A percentile compares a stretch with the other conserved stretches of the same genome.
These are phyloP conservation scores for Drosophila sordidapex DNA, from an alignment of 2,888 invertebrate genomes.

Conservation along the genomic window DNA sequence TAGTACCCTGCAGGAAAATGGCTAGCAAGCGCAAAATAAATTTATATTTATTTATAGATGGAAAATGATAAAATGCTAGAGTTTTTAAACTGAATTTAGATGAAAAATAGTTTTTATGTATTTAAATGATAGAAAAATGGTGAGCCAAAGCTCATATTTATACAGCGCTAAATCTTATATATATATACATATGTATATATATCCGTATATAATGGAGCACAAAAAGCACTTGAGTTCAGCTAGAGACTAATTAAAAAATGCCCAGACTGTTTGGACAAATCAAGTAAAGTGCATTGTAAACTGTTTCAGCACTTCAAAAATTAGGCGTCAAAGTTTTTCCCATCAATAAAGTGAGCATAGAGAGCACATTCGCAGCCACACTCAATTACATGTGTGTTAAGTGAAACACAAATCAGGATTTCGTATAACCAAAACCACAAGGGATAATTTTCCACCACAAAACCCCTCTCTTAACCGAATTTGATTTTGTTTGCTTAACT, in stretches of 20 bases:
- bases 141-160: neutral
- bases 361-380: conserved; percentile 1
- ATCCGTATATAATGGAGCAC: no score
- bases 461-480: conserved; percentile 26
- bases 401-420: conserved; percentile 47
- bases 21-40: neutral
- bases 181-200: no score
- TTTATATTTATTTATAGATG: neutral
- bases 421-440: conserved; percentile 6
- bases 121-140: neutral
- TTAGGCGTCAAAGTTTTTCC: conserved; percentile 15
- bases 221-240: neutral
- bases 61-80: neutral
- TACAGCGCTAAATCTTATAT: neutral
- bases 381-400: conserved; percentile 42
- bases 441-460: conserved; percentile 37
- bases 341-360: conserved; percentile 8
- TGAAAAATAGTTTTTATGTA: neutral
- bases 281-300: conserved; percentile 23
- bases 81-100: neutral
- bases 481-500: conserved; percentile 69
- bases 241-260: neutral
- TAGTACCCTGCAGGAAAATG: neutral
- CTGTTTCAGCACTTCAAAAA: conserved; percentile 18
- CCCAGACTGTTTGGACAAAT: conserved; percentile 2